Base-by-base conservation (phyloP, 2,113 vertebrate species). In the Drymodes brunneopygia region DNA sequence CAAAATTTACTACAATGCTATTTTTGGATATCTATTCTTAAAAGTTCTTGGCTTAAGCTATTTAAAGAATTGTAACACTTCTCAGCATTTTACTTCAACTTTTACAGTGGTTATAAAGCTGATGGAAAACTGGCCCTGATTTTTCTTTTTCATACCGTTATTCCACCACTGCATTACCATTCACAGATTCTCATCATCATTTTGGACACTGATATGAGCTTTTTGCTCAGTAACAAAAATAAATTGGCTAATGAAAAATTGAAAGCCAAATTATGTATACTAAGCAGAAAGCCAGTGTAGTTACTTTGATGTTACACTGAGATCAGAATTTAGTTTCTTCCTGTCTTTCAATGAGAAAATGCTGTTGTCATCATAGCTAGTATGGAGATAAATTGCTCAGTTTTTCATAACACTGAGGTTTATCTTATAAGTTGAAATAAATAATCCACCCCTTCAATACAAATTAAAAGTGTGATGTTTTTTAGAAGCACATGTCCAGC, bases 1-100 rank as follows among this genome's bases (percentile, higher is more conserved):
- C 61, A 81, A 94, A 92, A 79, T 91, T 94, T 96, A 94, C 88
- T 96, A 91, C 38, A 56, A 17, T 94, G 61, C 90, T 97, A 95
- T 97, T 96, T 97, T 94, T 94, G 79, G 90, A 80, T 85, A 92
- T 72, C 61, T 95, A 90, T 94, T 92, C 62, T 89, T 97, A 53
- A 86, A 88, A 90, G 33, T 58, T 95, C 97, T 95, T 92, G 75
- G n/a, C 77, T 86, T 80, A 82, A 89, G 81, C 92, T 97, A 91
- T 97, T 95, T 91, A 87, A 97, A 95, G 88, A 71, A 93, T 58
- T 69, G 51, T 95, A 82, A 61, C 82, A 90, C 91, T 94, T 94
- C 66, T 96, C 87, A 86, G 69, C 31, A 18, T 94, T 75, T 77
- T 81, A 74, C 74, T 86, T 91, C 12, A 16, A 51, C 78, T 96